Percentiles rank a stretch among this genome's conserved stretches.
Evolutionary conservation across 1,140 invertebrate genomes (phyloP).

Genomic region (Aethina tumida): DNA sequence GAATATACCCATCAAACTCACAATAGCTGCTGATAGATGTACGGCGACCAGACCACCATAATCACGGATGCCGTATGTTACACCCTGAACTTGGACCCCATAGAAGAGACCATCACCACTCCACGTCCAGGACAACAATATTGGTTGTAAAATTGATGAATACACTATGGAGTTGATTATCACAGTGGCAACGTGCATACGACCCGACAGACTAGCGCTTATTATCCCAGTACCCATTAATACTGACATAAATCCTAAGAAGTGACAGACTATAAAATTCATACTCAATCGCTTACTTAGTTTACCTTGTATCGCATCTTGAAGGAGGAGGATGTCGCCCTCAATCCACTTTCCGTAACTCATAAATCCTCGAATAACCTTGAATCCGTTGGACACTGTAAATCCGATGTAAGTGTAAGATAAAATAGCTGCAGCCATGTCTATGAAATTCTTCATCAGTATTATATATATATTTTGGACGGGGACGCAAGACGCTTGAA

Average conservation of each 20-base stretch:
- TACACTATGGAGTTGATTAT: conserved; percentile 13
- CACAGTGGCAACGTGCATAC: conserved; percentile 16
- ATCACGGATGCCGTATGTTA: conserved; percentile 17
- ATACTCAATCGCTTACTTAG: not conserved
- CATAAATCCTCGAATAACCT: conserved; percentile 16
- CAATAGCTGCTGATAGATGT: conserved; percentile 14
- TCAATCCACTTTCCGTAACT: conserved; percentile 16
- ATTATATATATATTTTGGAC: conserved; percentile 22
- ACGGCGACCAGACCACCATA: conserved; percentile 21
- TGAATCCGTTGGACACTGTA: conserved; percentile 21
- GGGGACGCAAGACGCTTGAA: conserved; percentile 22
- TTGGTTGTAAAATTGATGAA: conserved; percentile 17
- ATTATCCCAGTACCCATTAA: conserved; percentile 21
- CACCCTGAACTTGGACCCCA: conserved; percentile 9
- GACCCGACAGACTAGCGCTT: conserved; percentile 18
- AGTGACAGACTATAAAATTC: not conserved
- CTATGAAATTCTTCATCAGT: conserved; percentile 23
- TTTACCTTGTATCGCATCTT: conserved; percentile 10
- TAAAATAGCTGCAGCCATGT: conserved; percentile 18
- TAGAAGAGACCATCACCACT: conserved; percentile 23
- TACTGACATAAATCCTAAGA: conserved; percentile 20
- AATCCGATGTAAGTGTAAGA: conserved; percentile 19
- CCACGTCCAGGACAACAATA: conserved; percentile 26
- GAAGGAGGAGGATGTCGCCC: conserved; percentile 8
- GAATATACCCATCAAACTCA: conserved; percentile 17